A percentile compares a stretch with the other conserved stretches of the same genome.
phyloP scores from a whole-genome alignment of 2,113 vertebrate genomes.

The Brienomyrus longianalis region DNA sequence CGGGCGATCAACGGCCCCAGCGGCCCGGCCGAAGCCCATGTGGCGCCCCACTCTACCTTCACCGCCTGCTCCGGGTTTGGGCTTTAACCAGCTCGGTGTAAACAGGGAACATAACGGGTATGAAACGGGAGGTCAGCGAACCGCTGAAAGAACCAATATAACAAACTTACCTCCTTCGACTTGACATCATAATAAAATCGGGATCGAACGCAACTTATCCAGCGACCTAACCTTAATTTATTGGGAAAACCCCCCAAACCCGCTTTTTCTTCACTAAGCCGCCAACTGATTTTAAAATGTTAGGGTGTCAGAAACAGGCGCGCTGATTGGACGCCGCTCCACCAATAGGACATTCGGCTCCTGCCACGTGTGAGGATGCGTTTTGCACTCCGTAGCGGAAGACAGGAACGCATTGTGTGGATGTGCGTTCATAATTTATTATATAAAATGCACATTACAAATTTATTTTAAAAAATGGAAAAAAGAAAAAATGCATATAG shows the following conservation, averaged over 20 bases:
- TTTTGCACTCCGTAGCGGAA: not conserved
- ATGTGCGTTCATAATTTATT: not conserved
- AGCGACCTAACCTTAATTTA: not conserved
- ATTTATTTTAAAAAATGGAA: no score
- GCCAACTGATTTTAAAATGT: constrained; percentile 14
- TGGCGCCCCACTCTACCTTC: not conserved
- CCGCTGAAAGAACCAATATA: not conserved
- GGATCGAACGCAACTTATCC: not conserved
- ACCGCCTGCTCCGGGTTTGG: not conserved
- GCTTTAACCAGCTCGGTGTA: not conserved
- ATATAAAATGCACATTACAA: not conserved
- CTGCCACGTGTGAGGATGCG: not conserved
- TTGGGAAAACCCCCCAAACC: not conserved
- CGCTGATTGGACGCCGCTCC: constrained; percentile 17
- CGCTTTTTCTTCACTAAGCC: not conserved
- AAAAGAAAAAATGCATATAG: not conserved
- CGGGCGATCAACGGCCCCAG: not conserved
- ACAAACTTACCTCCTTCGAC: constrained; percentile 33
- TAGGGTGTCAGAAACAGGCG: not conserved
- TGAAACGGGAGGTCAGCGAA: not conserved
- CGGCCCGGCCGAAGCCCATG: not conserved
- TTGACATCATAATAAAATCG: constrained; percentile 24
- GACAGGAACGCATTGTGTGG: not conserved
- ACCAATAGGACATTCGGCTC: constrained; percentile 10
- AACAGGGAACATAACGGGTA: not conserved